Evolutionary conservation across 2,113 vertebrate species (phyloP).

Genomic region (human (Homo sapiens)): GRCh38 chr3:110244501-110245000

Average conservation of each 20-base stretch:
- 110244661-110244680: background rate
- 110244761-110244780: background rate
- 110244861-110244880: background rate
- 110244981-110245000: background rate
- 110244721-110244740: background rate
- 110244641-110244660: rapidly evolving
- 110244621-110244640: background rate
- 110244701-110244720: background rate
- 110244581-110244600: background rate
- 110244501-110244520: background rate
- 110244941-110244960: background rate
- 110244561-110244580: background rate
- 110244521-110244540: background rate
- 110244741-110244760: background rate
- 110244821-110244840: background rate
- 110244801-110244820: background rate
- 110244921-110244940: background rate
- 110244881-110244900: background rate
- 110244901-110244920: background rate
- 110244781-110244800: background rate
- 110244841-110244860: background rate
- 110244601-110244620: background rate
- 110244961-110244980: background rate
- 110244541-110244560: background rate
- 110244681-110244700: background rate